phyloP scores from a whole-genome alignment of 2,113 vertebrate genomes.

The Cynocephalus volans region DNA sequence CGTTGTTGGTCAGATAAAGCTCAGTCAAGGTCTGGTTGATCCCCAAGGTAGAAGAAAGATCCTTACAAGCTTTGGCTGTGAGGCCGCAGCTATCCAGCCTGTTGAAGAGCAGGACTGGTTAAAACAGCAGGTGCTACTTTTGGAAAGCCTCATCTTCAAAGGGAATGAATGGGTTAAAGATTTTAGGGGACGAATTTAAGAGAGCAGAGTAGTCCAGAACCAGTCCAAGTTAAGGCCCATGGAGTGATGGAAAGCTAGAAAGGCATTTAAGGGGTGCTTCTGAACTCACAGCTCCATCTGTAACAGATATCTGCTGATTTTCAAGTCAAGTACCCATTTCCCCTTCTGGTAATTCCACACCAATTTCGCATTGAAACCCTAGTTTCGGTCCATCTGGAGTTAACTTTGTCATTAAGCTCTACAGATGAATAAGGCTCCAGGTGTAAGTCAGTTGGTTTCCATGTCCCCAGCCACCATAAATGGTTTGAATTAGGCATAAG shows the following conservation, averaged over 20 bases:
- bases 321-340: neutral
- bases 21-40: slow-evolving; percentile 68
- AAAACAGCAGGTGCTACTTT: fast-evolving
- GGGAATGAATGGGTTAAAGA: too few species aligned
- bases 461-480: neutral
- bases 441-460: neutral
- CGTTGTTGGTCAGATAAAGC: slow-evolving; percentile 82
- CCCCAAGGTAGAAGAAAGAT: slow-evolving; percentile 57
- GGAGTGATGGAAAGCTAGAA: neutral
- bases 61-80: slow-evolving; percentile 36
- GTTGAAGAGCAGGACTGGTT: neutral
- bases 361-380: neutral
- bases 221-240: neutral
- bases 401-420: neutral
- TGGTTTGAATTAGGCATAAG: too few species aligned
- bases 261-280: neutral
- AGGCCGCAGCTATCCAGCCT: slow-evolving; percentile 81
- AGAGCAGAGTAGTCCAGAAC: neutral
- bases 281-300: neutral
- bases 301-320: neutral
- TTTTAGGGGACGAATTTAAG: neutral
- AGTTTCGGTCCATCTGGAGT: neutral
- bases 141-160: neutral
- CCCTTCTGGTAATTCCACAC: neutral
- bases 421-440: neutral